These are phyloP conservation scores for Machaerirhynchus nigripectus DNA, from an alignment of 2,113 vertebrate species.

Conservation along the genomic window DNA sequence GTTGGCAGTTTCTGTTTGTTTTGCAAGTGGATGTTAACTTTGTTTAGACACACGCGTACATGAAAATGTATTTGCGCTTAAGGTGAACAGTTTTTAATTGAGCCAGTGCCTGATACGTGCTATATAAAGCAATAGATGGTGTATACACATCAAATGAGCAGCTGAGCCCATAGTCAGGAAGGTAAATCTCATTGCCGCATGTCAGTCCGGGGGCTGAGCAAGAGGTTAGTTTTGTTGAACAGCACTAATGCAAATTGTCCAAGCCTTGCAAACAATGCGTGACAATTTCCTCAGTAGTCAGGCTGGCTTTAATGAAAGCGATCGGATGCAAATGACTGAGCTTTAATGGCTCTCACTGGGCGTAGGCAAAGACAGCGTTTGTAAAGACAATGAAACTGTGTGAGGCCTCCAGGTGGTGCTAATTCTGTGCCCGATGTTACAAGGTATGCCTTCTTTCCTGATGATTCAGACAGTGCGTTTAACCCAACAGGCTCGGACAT, in stretches of 20 bases:
- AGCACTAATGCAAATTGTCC: not conserved
- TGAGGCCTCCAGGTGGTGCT: not conserved
- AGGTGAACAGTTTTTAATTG: not conserved
- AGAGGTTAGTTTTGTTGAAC: not conserved
- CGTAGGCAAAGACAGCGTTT: not conserved
- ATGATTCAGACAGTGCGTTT: not conserved
- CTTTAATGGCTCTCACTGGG: not conserved
- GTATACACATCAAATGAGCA: not conserved
- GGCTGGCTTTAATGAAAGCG: not conserved
- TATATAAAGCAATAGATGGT: not conserved
- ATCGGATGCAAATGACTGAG: not conserved
- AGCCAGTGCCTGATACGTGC: not conserved
- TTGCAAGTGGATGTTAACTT: not conserved
- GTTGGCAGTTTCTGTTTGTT: not conserved
- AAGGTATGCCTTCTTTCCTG: not conserved
- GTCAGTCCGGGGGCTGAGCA: not conserved
- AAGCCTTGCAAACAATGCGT: not conserved
- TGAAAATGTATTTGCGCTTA: not conserved
- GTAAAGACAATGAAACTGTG: not conserved
- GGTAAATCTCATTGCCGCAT: not conserved
- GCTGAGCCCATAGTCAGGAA: not conserved
- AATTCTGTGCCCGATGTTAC: accelerated
- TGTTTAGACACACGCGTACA: not conserved
- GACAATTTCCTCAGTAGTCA: not conserved
- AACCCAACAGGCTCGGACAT: not conserved